Percentiles rank a stretch among this genome's conserved stretches.
phyloP scores from a whole-genome alignment of 2,888 invertebrate species.

The Ganaspis brasiliensis region DNA sequence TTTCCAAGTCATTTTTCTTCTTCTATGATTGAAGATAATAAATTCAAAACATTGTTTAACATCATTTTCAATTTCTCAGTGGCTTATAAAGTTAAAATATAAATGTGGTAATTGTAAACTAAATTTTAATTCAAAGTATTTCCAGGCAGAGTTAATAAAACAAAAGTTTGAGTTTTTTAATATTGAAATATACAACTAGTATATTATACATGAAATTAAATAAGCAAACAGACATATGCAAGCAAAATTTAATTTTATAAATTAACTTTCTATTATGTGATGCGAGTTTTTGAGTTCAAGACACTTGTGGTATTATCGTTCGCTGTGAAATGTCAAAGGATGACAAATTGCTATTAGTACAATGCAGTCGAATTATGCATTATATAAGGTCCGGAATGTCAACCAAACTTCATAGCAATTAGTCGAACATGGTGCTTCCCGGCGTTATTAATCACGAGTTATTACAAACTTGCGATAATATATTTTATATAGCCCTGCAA shows the following conservation, averaged over 20 bases:
- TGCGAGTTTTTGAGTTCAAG: slow-evolving; percentile 7
- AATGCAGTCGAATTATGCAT: slow-evolving; percentile 15
- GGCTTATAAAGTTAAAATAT: too few relatives aligned
- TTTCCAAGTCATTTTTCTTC: too few relatives aligned
- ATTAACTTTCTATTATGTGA: not conserved
- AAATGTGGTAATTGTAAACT: too few relatives aligned
- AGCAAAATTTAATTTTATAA: not conserved
- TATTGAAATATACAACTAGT: too few relatives aligned
- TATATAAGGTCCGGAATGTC: slow-evolving; percentile 57
- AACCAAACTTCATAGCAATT: slow-evolving; percentile 60
- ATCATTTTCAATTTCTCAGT: too few relatives aligned
- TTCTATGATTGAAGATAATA: too few relatives aligned
- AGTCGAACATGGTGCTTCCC: slow-evolving; percentile 54
- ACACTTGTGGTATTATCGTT: slow-evolving; percentile 14
- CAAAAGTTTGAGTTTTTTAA: too few relatives aligned
- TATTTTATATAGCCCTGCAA: not conserved
- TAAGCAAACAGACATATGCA: too few relatives aligned
- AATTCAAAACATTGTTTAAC: too few relatives aligned
- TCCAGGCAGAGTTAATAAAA: too few relatives aligned
- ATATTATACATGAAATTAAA: too few relatives aligned
- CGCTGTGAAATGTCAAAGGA: slow-evolving; percentile 53
- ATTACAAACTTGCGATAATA: slow-evolving; percentile 50
- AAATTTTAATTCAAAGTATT: too few relatives aligned
- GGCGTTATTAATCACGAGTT: slow-evolving; percentile 64
- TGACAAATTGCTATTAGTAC: slow-evolving; percentile 60